A percentile compares a stretch with the other conserved stretches of the same genome.
Conservation (phyloP, 1,140 invertebrate species). For the Nasonia longicornis region DNA sequence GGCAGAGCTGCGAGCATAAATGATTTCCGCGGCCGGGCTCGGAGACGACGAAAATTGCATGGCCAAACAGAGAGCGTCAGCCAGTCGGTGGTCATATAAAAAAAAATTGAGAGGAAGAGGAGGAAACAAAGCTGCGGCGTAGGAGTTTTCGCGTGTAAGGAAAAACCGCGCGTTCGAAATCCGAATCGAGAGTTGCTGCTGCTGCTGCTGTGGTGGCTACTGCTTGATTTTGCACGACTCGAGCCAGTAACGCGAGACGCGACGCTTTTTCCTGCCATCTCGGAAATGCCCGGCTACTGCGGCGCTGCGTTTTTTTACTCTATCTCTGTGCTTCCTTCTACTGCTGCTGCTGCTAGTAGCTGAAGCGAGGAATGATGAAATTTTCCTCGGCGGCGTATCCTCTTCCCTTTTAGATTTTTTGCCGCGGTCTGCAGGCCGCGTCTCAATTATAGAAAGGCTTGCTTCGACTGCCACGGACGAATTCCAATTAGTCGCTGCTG, state of each 20-base stretch:
- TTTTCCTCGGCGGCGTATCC: conserved; percentile 55
- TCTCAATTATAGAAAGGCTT: conserved; percentile 71
- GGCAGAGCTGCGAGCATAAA: conserved; percentile 26
- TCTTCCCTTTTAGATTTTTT: conserved; percentile 60
- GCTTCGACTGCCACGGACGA: conserved; percentile 69
- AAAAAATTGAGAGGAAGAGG: not conserved
- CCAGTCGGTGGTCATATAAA: not conserved
- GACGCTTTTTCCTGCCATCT: not conserved
- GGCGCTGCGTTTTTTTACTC: conserved; percentile 11
- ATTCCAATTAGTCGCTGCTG: conserved; percentile 70
- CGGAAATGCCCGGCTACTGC: not conserved
- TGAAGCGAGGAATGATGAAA: conserved; percentile 51
- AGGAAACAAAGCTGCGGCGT: not conserved
- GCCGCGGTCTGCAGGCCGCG: conserved; percentile 58
- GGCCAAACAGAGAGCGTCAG: conserved; percentile 3
- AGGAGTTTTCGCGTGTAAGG: conserved; percentile 28
- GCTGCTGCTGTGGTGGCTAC: not conserved
- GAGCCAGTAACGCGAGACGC: conserved; percentile 40
- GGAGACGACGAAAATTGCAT: conserved; percentile 21
- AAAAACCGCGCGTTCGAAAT: conserved; percentile 43
- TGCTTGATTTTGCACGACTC: conserved; percentile 32
- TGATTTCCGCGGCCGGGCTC: conserved; percentile 26
- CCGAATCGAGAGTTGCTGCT: conserved; percentile 33
- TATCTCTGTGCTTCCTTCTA: conserved; percentile 45
- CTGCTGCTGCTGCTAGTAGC: not conserved